These are phyloP conservation scores for Pterois miles DNA, from an alignment of 2,797 vertebrate genomes.

Conservation along the genomic window DNA sequence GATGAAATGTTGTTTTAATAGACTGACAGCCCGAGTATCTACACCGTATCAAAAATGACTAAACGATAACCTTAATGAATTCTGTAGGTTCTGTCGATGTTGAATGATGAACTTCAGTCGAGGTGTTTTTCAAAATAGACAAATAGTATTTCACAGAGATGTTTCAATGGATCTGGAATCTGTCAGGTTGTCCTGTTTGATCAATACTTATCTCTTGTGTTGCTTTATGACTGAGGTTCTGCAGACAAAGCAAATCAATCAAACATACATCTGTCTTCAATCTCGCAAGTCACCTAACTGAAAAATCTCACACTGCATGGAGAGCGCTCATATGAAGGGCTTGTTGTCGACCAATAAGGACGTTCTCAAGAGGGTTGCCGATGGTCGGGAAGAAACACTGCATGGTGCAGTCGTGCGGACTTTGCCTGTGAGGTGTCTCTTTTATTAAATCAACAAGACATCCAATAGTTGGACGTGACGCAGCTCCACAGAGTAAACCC, in stretches of 20 bases:
- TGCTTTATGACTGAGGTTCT: neutral
- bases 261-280: constrained; percentile 6
- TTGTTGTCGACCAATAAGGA: constrained; percentile 15
- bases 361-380: constrained; percentile 10
- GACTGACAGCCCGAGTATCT: no score
- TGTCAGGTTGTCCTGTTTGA: constrained; percentile 4
- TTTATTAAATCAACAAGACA: constrained; percentile 63
- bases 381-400: constrained; percentile 16
- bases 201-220: constrained; percentile 14
- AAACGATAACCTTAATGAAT: neutral
- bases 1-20: no score
- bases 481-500: constrained; percentile 29
- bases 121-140: neutral
- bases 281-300: neutral
- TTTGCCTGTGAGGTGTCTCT: constrained; percentile 26
- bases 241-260: constrained; percentile 38
- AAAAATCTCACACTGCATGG: neutral
- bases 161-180: constrained; percentile 3
- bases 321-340: neutral
- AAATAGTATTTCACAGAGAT: neutral
- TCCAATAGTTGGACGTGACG: constrained; percentile 19
- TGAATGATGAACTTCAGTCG: constrained; percentile 6
- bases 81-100: neutral
- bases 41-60: no score
- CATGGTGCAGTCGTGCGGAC: neutral